Evolutionary conservation across 2,888 invertebrate genomes (phyloP).

Genomic region (Parthenolecanium corni): DNA sequence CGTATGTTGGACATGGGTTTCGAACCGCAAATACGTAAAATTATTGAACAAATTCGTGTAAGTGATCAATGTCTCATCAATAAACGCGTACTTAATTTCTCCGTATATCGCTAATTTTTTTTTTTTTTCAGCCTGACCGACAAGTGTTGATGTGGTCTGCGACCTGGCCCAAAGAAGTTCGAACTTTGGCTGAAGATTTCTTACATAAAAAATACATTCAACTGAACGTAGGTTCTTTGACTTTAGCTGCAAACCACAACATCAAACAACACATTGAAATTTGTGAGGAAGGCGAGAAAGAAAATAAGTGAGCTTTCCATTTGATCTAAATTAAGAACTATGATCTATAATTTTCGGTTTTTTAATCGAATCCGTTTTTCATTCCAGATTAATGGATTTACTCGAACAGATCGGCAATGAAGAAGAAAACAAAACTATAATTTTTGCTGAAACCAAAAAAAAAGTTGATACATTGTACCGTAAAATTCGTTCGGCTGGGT

Average conservation of each 20-base stretch:
- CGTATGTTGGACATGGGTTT: slow-evolving; percentile 98
- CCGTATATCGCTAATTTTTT: background rate
- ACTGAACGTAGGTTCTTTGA: slow-evolving; percentile 80
- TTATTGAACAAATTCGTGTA: slow-evolving; percentile 78
- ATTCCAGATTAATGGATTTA: slow-evolving; percentile 41
- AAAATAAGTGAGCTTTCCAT: slow-evolving; percentile 41
- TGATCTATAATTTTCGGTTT: background rate
- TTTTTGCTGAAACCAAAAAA: slow-evolving; percentile 61
- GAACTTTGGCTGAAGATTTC: slow-evolving; percentile 69
- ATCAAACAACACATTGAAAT: slow-evolving; percentile 92
- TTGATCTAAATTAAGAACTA: background rate
- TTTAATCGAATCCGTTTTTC: background rate
- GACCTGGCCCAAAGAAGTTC: slow-evolving; percentile 95
- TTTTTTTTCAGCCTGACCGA: slow-evolving; percentile 56
- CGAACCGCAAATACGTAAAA: slow-evolving; percentile 91
- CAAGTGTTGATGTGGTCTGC: slow-evolving; percentile 98
- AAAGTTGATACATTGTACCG: slow-evolving; percentile 57
- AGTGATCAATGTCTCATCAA: slow-evolving; percentile 30
- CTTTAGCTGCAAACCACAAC: slow-evolving; percentile 89
- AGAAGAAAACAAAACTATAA: slow-evolving; percentile 56
- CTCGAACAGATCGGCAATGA: slow-evolving; percentile 52
- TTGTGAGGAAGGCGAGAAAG: slow-evolving; percentile 77
- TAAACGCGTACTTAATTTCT: background rate
- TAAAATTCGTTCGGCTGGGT: slow-evolving; percentile 51
- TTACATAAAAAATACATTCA: slow-evolving; percentile 77